Conservation (phyloP, 1,140 invertebrate species). For the Brachionus sp. region DNA sequence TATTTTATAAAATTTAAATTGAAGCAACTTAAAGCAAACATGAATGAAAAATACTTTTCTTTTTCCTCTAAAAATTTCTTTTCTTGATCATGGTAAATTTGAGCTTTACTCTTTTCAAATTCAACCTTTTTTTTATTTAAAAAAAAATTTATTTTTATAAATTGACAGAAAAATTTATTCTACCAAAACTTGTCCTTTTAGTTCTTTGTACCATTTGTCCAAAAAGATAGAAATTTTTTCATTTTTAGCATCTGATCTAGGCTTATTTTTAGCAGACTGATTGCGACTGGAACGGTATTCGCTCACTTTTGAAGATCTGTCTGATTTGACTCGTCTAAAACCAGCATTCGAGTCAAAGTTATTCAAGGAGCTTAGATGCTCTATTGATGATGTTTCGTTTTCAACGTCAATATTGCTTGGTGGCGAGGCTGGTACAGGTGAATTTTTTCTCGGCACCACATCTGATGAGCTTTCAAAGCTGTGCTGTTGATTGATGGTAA, state of each 20-base stretch:
- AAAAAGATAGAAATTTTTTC: constrained; percentile 26
- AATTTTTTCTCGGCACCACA: constrained; percentile 32
- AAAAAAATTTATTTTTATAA: neutral
- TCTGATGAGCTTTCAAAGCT: neutral
- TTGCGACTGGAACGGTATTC: neutral
- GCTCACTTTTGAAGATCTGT: neutral
- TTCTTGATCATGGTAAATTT: constrained; percentile 32
- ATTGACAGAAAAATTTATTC: neutral
- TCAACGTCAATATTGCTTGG: constrained; percentile 21
- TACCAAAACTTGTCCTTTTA: constrained; percentile 39
- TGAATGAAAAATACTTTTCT: neutral
- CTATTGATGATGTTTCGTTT: constrained; percentile 19
- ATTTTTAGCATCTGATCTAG: neutral
- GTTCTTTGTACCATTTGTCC: constrained; percentile 37
- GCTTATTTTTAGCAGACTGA: neutral
- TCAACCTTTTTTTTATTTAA: neutral
- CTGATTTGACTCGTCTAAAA: neutral
- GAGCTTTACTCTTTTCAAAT: constrained; percentile 17
- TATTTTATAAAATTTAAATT: neutral
- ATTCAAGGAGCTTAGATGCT: constrained; percentile 9
- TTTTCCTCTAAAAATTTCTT: constrained; percentile 42
- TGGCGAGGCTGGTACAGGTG: constrained; percentile 31
- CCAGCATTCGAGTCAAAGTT: neutral
- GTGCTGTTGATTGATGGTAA: neutral
- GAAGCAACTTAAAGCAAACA: neutral